Conservation (phyloP, 2,113 vertebrate genomes). For the Tapirus terrestris region DNA sequence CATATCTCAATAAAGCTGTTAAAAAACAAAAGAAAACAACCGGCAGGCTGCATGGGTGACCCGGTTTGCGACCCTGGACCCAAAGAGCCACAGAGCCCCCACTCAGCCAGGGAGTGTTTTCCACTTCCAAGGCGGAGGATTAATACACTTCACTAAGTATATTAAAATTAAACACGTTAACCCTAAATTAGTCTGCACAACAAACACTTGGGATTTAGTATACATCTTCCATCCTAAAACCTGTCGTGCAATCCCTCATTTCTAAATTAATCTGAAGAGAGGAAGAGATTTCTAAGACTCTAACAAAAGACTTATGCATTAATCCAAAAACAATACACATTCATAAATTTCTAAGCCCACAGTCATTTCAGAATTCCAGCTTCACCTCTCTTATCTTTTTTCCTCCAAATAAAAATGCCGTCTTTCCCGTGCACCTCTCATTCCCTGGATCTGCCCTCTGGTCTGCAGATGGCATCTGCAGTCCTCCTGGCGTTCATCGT, state of each 20-base stretch:
- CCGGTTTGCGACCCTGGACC: background rate
- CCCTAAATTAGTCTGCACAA: background rate
- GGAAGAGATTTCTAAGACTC: background rate
- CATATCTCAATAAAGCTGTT: background rate
- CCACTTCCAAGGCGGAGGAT: background rate
- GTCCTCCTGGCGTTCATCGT: too few relatives aligned
- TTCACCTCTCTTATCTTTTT: background rate
- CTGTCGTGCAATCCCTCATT: background rate
- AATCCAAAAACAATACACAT: background rate
- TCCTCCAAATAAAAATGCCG: background rate
- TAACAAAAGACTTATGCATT: background rate
- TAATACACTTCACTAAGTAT: background rate
- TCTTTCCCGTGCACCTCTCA: background rate
- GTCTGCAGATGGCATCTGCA: accelerated
- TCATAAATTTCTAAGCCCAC: background rate
- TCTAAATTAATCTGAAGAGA: background rate
- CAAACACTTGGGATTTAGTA: too few relatives aligned
- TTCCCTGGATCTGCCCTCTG: background rate
- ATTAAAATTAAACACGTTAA: background rate
- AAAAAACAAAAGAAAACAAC: background rate
- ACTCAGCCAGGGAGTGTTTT: background rate
- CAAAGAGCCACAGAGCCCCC: background rate
- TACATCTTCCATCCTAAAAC: background rate
- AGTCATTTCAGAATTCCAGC: background rate
- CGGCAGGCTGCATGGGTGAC: background rate